Evolutionary conservation across 2,797 vertebrate genomes (phyloP), one percentile per base, ranked within the genome.

Genomic region (Geotria australis): DNA sequence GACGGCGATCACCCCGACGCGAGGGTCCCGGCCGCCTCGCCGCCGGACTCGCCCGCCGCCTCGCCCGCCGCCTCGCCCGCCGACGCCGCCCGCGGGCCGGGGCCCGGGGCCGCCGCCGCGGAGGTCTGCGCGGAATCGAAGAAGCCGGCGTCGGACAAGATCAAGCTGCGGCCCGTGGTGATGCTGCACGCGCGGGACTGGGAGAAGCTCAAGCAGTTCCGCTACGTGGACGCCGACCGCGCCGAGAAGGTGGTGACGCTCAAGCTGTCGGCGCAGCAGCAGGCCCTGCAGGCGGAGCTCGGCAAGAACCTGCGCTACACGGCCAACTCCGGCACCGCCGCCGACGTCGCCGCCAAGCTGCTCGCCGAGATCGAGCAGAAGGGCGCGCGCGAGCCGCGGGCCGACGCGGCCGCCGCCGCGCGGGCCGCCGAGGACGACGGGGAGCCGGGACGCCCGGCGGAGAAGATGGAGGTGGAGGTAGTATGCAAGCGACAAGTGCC

Each of bases 401-500:
- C 24, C 24, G 24, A 38, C 24, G 24, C 24, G 24, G 24, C 24
- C 24, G 24, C 38, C 24, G 24, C 24, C 38, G 24, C 24, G 38
- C 24, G 24, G 38, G 58, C 58, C 3, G 68, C 73, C 53, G 67
- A 69, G 4, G 61, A 66, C 58, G 68, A 71, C 46, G 64, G 62
- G 58, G 74, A 74, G 51, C 57, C 70, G 65, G 59, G 3, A 70
- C 68, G 47, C 11, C 64, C 61, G 65, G 65, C 47, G 69, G 66
- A 1, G 61, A 64, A 53, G 69, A 66, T 38, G 24, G 24, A 38
- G 38, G 24, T 38, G 24, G 24, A 38, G 24, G 24, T 38, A 24
- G 24, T 38, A 24, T 38, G 24, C 24, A 38, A 38, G 24, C 24
- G 59, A 38, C 57, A 63, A 14, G 60, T 59, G 48, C 14, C 67